Evolutionary conservation across 2,888 invertebrate species (phyloP), one percentile per base, ranked within the genome.

Genomic region (Pristionchus arcanus): DNA sequence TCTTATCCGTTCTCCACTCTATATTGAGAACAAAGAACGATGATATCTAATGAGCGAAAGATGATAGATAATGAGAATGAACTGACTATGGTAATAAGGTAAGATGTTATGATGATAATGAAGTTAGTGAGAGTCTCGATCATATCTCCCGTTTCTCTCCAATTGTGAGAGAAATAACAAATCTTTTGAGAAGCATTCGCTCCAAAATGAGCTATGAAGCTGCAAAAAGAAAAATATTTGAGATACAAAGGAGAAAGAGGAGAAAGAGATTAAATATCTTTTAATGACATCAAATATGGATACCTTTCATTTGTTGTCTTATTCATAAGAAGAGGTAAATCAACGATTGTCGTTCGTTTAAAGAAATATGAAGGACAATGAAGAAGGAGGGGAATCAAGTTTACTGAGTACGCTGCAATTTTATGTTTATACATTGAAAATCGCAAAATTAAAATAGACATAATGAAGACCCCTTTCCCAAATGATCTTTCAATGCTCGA

Each of bases 141-240:
- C n/a, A 87, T 86, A 66, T 86, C 86, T 21, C 86, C 86, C 15
- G 42, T 59, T 86, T 86, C 63, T 25, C 59, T 86, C 86, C 86
- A 86, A 63, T 86, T 86, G 53, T 66, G 63, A 31, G 59, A 34
- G 66, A 86, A 63, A 25, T 86, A 37, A n/a, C 86, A 86, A 16
- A 86, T 66, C 15, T 63, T 21, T 11, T 11, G 19, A 15, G 37
- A n/a, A 31, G 86, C 37, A n/a, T 37, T 28, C 25, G 15, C 7
- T 66, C 86, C 86, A n/a, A 63, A 59, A 19, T 37, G 34, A 37
- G 19, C 34, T 2, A 86, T 86, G 34, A 86, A 86, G n/a, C 86
- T 86, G 59, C 59, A 85, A 25, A 49, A 25, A 31, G 25, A 21
- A 63, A 63, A 21, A 63, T 63, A n/a, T n/a, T 63, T 63, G 25